Conservation (phyloP, 2,888 invertebrate genomes). For the Parnassius apollo region DNA sequence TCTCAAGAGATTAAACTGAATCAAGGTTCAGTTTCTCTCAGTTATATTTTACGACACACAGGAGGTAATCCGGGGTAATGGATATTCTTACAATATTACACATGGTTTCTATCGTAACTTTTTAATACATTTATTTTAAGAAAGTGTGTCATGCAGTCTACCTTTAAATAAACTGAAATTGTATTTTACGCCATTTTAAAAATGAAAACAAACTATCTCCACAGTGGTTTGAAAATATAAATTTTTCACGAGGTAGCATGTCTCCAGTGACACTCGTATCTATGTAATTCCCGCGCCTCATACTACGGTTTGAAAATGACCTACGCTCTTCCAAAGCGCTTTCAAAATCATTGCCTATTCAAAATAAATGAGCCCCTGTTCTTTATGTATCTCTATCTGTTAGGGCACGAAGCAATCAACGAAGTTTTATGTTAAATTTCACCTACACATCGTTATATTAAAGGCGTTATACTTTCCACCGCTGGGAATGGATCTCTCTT, state of each 20-base stretch:
- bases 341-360: constrained; percentile 21
- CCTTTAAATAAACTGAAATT: too few species aligned
- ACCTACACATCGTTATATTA: neutral
- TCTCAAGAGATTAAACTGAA: too few species aligned
- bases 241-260: constrained; percentile 6
- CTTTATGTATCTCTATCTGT: constrained; percentile 14
- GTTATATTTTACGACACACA: too few species aligned
- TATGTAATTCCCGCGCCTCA: constrained; percentile 11
- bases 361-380: constrained; percentile 22
- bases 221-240: constrained; percentile 3
- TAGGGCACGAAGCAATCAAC: constrained; percentile 17
- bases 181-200: too few species aligned
- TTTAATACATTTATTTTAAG: too few species aligned
- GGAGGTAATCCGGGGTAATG: too few species aligned
- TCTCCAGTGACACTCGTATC: constrained; percentile 16
- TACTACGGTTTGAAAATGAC: constrained; percentile 16
- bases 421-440: neutral
- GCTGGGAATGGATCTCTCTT: too few species aligned
- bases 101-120: too few species aligned
- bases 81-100: too few species aligned
- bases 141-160: too few species aligned
- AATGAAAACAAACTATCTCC: constrained; percentile 1
- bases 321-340: constrained; percentile 12
- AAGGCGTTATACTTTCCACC: too few species aligned
- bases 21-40: too few species aligned